phyloP scores from a whole-genome alignment of 2,888 invertebrate genomes.

The Cactoblastis cactorum region DNA sequence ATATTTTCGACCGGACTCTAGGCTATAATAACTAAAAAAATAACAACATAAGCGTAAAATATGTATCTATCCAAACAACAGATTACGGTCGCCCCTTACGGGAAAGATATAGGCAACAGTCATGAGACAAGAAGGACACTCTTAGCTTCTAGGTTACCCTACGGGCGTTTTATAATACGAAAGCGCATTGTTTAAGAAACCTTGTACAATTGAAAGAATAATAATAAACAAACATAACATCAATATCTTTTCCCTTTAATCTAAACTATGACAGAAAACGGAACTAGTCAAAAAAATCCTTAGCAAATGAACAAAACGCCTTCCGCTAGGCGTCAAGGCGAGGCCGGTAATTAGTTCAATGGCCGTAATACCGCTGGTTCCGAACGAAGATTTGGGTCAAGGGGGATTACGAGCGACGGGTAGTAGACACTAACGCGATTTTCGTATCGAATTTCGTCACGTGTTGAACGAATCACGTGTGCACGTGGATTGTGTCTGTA shows the following conservation, averaged over 20 bases:
- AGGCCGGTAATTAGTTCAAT: conserved; percentile 3
- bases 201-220: no score
- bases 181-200: no score
- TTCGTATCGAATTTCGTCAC: conserved; percentile 9
- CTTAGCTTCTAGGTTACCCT: no score
- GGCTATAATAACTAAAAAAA: no score
- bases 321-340: conserved; percentile 6
- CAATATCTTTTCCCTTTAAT: neutral
- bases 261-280: conserved; percentile 1
- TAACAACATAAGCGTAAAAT: no score
- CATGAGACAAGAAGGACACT: no score
- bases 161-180: no score
- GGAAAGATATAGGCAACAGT: no score
- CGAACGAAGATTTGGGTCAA: conserved; percentile 16
- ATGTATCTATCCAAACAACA: no score
- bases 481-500: neutral
- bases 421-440: conserved; percentile 10
- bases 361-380: neutral
- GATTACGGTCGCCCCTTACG: no score
- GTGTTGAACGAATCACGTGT: neutral
- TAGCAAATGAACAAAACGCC: conserved; percentile 4
- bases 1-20: no score
- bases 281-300: conserved; percentile 8
- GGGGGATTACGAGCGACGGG: conserved; percentile 7
- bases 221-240: no score